A percentile compares a stretch with the other conserved stretches of the same genome.
phyloP scores from a whole-genome alignment of 2,888 invertebrate genomes.

The Phyllotreta cruciferae region DNA sequence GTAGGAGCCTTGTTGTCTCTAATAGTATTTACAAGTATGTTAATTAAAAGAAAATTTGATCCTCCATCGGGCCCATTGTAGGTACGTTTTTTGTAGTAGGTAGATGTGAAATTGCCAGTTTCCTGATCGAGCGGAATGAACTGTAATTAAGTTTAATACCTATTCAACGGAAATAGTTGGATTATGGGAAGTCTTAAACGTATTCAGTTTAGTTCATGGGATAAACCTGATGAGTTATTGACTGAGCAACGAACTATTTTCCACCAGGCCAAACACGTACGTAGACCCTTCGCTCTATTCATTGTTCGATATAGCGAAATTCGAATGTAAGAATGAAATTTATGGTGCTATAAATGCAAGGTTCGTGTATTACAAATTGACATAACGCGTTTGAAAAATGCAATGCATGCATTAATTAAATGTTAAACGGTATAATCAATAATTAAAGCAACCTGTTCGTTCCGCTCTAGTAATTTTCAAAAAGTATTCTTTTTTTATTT shows the following conservation, averaged over 20 bases:
- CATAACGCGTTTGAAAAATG: neutral
- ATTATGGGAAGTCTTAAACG: constrained; percentile 32
- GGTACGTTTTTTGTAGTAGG: constrained; percentile 16
- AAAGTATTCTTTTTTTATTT: constrained; percentile 1
- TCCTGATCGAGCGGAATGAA: constrained; percentile 26
- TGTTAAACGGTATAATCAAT: constrained; percentile 7
- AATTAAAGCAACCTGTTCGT: constrained; percentile 6
- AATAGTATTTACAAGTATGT: too few species aligned
- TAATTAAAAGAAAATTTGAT: constrained; percentile 1
- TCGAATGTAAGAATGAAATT: too few species aligned
- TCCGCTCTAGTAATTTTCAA: neutral
- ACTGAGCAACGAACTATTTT: constrained; percentile 18
- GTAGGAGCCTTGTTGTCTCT: too few species aligned
- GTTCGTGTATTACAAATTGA: too few species aligned
- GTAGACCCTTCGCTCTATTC: too few species aligned
- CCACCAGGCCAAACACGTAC: too few species aligned
- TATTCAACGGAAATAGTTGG: constrained; percentile 30
- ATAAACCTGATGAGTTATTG: constrained; percentile 25
- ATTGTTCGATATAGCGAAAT: too few species aligned
- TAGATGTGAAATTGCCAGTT: constrained; percentile 20
- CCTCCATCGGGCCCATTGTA: neutral
- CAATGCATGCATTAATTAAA: neutral
- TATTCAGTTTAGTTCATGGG: constrained; percentile 26
- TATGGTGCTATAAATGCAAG: too few species aligned
- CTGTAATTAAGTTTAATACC: constrained; percentile 31